Conservation (phyloP, 2,113 vertebrate genomes). For the Macrotis lagotis region DNA sequence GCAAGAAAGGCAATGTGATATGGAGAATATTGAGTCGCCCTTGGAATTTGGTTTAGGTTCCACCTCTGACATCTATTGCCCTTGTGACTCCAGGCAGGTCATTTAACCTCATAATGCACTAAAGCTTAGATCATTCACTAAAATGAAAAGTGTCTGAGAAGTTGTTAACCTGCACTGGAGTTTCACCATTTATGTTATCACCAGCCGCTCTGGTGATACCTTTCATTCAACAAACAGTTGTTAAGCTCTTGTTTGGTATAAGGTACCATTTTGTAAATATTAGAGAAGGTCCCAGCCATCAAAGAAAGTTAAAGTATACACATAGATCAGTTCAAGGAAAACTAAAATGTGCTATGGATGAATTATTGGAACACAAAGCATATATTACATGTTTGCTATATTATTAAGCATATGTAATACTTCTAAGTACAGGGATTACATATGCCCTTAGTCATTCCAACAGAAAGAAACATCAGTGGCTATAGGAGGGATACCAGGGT, state of each 20-base stretch:
- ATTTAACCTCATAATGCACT: background rate
- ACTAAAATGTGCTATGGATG: background rate
- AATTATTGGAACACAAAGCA: background rate
- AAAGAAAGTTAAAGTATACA: background rate
- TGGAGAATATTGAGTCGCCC: background rate
- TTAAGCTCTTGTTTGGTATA: background rate
- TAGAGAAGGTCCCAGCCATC: background rate
- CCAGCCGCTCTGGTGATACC: background rate
- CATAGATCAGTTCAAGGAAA: background rate
- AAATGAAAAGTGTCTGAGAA: background rate
- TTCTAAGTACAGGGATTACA: background rate
- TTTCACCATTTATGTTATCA: background rate
- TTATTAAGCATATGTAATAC: background rate
- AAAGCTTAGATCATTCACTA: background rate
- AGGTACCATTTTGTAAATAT: background rate
- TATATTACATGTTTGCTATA: background rate
- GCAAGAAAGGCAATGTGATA: background rate
- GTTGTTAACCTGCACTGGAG: background rate
- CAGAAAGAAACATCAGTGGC: background rate
- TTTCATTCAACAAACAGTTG: background rate
- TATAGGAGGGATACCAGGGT: background rate
- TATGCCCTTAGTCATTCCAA: background rate
- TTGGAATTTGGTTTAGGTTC: background rate
- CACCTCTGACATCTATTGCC: background rate
- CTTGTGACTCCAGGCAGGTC: background rate